Evolutionary conservation across 1,140 invertebrate species (phyloP).

Genomic region (Apis florea): DNA sequence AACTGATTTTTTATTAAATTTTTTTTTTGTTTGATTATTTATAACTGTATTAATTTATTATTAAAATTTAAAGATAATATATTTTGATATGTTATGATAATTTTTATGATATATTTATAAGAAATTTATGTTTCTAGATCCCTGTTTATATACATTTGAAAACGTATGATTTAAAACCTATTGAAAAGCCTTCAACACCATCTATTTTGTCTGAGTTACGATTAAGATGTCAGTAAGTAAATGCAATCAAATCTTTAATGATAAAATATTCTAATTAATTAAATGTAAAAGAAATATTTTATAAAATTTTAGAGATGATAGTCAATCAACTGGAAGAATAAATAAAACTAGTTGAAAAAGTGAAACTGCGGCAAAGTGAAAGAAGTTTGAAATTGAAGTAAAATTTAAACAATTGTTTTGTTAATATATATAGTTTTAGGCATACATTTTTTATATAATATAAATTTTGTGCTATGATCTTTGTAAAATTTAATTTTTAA

Average conservation of each 20-base stretch:
- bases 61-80: neutral
- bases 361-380: neutral
- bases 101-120: neutral
- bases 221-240: slow-evolving; percentile 39
- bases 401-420: neutral
- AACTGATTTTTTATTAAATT: too few relatives aligned
- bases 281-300: neutral
- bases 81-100: neutral
- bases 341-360: neutral
- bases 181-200: slow-evolving; percentile 62
- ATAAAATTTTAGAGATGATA: slow-evolving; percentile 27
- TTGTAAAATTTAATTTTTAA: neutral
- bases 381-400: slow-evolving; percentile 1
- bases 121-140: slow-evolving; percentile 57
- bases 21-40: neutral
- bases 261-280: neutral
- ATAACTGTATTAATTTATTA: neutral
- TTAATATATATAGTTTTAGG: neutral
- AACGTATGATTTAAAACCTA: slow-evolving; percentile 64
- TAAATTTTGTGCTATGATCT: neutral
- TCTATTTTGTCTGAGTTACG: slow-evolving; percentile 46
- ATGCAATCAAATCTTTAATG: neutral
- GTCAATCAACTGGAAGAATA: neutral
- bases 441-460: neutral
- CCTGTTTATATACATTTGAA: slow-evolving; percentile 71